These are phyloP conservation scores for Mythimna pallens DNA, from an alignment of 2,888 invertebrate genomes.

Conservation along the genomic window DNA sequence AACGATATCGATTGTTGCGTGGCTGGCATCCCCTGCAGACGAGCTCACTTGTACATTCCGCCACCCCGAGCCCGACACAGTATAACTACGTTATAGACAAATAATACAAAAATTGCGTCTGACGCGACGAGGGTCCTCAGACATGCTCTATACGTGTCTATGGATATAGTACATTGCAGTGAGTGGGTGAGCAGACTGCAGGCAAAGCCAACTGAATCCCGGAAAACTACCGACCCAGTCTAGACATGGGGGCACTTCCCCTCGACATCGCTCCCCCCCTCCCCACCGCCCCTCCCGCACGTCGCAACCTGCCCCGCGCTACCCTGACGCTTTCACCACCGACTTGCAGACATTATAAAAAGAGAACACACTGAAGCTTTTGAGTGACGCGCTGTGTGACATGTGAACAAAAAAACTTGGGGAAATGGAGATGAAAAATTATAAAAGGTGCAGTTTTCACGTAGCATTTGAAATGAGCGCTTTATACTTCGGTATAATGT, in stretches of 20 bases:
- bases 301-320: slow-evolving; percentile 69
- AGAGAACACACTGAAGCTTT: slow-evolving; percentile 84
- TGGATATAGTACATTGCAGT: slow-evolving; percentile 84
- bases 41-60: slow-evolving; percentile 72
- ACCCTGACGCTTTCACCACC: slow-evolving; percentile 85
- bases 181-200: slow-evolving; percentile 90
- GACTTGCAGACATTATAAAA: slow-evolving; percentile 88
- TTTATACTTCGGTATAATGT: slow-evolving; percentile 28
- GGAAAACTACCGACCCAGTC: slow-evolving; percentile 91
- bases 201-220: slow-evolving; percentile 89
- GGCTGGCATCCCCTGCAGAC: slow-evolving; percentile 77
- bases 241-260: slow-evolving; percentile 90
- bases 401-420: slow-evolving; percentile 77
- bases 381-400: slow-evolving; percentile 82
- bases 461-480: slow-evolving; percentile 61
- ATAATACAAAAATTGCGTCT: slow-evolving; percentile 84
- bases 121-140: slow-evolving; percentile 87
- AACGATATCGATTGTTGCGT: slow-evolving; percentile 70
- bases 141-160: slow-evolving; percentile 76
- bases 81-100: slow-evolving; percentile 76
- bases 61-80: slow-evolving; percentile 70
- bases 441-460: slow-evolving; percentile 73
- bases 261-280: slow-evolving; percentile 65
- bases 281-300: slow-evolving; percentile 66
- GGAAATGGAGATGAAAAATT: slow-evolving; percentile 79